Percentiles rank a stretch among this genome's conserved stretches.
phyloP scores from a whole-genome alignment of 2,797 vertebrate genomes.

The Lutjanus campechanus region DNA sequence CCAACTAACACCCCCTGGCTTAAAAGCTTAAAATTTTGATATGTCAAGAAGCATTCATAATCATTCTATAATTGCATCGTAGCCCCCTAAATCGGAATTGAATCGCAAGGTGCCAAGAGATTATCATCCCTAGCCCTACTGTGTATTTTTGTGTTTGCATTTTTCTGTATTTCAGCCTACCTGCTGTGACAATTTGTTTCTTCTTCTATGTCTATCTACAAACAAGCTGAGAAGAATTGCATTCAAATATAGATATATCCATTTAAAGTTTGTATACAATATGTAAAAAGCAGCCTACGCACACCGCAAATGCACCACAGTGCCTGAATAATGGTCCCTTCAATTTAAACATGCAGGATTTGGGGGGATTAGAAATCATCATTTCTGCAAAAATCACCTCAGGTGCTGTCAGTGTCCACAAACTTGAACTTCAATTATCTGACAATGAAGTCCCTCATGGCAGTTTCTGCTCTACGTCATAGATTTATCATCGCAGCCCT shows the following conservation, averaged over 20 bases:
- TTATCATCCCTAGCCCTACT: too few species aligned
- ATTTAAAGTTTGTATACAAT: background rate
- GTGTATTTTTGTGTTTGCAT: too few species aligned
- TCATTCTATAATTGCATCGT: too few species aligned
- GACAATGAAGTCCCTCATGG: constrained; percentile 2
- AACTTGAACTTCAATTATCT: constrained; percentile 35
- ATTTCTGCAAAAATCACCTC: constrained; percentile 13
- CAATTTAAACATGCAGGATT: constrained; percentile 20
- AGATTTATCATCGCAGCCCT: constrained; percentile 13
- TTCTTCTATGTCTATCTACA: too few species aligned
- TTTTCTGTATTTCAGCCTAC: too few species aligned
- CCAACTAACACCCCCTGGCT: too few species aligned
- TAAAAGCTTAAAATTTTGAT: too few species aligned
- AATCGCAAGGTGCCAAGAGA: too few species aligned
- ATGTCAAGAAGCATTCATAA: too few species aligned
- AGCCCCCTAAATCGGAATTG: too few species aligned
- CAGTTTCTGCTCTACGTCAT: constrained; percentile 14
- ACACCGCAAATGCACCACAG: background rate
- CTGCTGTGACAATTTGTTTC: too few species aligned
- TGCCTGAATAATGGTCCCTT: background rate
- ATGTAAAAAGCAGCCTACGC: background rate
- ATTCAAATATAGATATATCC: constrained; percentile 11
- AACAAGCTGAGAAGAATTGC: constrained; percentile 12
- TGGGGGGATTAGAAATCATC: constrained; percentile 5
- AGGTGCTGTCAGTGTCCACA: constrained; percentile 28